phyloP scores from a whole-genome alignment of 2,797 vertebrate genomes.

The Channallabes apus region DNA sequence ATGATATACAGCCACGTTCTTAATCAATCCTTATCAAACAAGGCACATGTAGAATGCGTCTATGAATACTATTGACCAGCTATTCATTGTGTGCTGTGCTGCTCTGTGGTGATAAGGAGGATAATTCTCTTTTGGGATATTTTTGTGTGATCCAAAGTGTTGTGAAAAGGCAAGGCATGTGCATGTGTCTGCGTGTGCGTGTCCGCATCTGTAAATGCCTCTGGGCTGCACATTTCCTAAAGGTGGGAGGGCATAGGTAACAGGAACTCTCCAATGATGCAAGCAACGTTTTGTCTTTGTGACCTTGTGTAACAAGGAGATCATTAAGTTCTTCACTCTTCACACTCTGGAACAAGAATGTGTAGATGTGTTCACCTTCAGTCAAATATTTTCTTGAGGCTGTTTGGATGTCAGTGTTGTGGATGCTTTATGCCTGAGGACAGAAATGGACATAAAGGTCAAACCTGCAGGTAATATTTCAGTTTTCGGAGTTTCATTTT shows the following conservation, averaged over 20 bases:
- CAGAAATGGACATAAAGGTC: conserved; percentile 51
- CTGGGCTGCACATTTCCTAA: conserved; percentile 9
- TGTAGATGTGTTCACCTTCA: conserved; percentile 26
- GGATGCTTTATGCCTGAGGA: conserved; percentile 8
- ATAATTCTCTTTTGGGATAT: conserved; percentile 15
- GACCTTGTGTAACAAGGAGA: conserved; percentile 41
- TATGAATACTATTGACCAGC: conserved; percentile 30
- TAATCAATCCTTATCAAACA: conserved; percentile 47
- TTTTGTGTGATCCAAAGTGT: conserved; percentile 16
- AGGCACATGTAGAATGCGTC: background rate
- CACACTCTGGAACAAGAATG: background rate
- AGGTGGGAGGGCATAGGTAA: conserved; percentile 44
- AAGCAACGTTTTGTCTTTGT: conserved; percentile 11
- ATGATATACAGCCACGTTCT: conserved; percentile 24
- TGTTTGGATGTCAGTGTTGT: conserved; percentile 19
- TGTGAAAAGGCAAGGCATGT: background rate
- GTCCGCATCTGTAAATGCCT: background rate
- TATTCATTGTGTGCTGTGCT: conserved; percentile 39
- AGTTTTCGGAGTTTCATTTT: background rate
- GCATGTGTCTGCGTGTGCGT: conserved; percentile 21
- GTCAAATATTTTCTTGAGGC: conserved; percentile 15
- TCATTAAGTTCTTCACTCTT: conserved; percentile 34
- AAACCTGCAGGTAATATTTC: conserved; percentile 55
- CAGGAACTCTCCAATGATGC: conserved; percentile 38
- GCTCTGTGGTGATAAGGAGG: conserved; percentile 42